Evolutionary conservation across 2,888 invertebrate genomes (phyloP).

Genomic region (Meteorus cinctellus): DNA sequence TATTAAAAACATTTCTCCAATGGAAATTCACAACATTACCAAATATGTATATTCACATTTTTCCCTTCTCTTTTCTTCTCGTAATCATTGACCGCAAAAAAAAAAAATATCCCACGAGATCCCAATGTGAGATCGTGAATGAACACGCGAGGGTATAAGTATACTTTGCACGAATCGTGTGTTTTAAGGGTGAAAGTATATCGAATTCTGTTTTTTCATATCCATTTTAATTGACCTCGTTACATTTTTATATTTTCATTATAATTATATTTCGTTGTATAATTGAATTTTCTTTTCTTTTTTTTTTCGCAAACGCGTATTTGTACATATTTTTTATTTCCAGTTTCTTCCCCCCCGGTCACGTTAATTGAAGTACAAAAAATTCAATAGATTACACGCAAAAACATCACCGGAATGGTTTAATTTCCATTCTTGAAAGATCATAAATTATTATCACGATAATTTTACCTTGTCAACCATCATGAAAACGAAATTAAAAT

Average conservation of each 20-base stretch:
- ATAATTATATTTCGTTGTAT: slow-evolving; percentile 4
- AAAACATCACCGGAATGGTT: no score
- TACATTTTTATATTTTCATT: slow-evolving; percentile 36
- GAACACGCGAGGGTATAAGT: slow-evolving; percentile 37
- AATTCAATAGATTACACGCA: not conserved
- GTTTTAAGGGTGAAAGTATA: slow-evolving; percentile 27
- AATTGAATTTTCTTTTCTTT: slow-evolving; percentile 20
- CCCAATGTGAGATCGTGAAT: slow-evolving; percentile 26
- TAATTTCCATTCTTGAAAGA: not conserved
- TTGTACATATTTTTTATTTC: not conserved
- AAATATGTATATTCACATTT: slow-evolving; percentile 10
- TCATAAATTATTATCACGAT: not conserved
- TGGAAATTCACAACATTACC: not conserved
- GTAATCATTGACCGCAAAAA: slow-evolving; percentile 36
- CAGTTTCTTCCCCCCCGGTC: no score
- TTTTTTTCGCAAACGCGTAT: not conserved
- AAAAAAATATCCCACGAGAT: slow-evolving; percentile 39
- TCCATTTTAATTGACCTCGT: slow-evolving; percentile 44
- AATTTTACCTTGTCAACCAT: no score
- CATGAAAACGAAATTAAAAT: no score
- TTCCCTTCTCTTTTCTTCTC: slow-evolving; percentile 10
- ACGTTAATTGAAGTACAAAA: not conserved
- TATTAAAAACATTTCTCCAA: no score
- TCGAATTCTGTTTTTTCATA: slow-evolving; percentile 26
- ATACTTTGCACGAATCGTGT: slow-evolving; percentile 12